Percentiles rank a stretch among this genome's conserved stretches.
phyloP scores from a whole-genome alignment of 2,113 vertebrate species.

The Tretioscincus oriximinensis region DNA sequence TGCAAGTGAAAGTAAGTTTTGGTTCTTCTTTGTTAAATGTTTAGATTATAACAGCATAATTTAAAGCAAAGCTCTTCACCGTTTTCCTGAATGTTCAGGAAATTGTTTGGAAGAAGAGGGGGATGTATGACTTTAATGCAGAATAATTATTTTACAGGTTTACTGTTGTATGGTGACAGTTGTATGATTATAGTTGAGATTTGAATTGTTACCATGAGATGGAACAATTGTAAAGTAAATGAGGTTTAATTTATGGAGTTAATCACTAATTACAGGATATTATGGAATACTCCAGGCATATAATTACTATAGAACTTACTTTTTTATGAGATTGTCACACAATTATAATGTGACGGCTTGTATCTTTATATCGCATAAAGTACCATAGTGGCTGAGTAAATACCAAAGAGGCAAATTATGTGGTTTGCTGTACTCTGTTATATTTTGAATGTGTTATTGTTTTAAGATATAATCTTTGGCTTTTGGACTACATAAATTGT shows the following conservation, averaged over 20 bases:
- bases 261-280: conserved; percentile 45
- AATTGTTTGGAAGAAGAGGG: background rate
- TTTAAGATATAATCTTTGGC: background rate
- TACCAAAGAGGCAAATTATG: background rate
- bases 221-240: conserved; percentile 27
- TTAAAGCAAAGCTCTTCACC: background rate
- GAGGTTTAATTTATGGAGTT: conserved; percentile 47
- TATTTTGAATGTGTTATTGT: background rate
- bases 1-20: accelerated
- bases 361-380: background rate
- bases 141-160: conserved; percentile 28
- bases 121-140: background rate
- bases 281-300: conserved; percentile 56
- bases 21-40: background rate
- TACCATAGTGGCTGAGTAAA: background rate
- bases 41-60: background rate
- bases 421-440: background rate
- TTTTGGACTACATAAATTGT: too few relatives aligned
- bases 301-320: conserved; percentile 38
- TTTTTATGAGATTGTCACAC: conserved; percentile 34
- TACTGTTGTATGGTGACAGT: background rate
- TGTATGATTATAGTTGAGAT: conserved; percentile 14
- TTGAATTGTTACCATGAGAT: conserved; percentile 15
- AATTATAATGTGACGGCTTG: conserved; percentile 11
- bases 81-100: background rate